Evolutionary conservation across 2,888 invertebrate genomes (phyloP), one percentile per base, ranked within the genome.

Genomic region (Andricus curvator): DNA sequence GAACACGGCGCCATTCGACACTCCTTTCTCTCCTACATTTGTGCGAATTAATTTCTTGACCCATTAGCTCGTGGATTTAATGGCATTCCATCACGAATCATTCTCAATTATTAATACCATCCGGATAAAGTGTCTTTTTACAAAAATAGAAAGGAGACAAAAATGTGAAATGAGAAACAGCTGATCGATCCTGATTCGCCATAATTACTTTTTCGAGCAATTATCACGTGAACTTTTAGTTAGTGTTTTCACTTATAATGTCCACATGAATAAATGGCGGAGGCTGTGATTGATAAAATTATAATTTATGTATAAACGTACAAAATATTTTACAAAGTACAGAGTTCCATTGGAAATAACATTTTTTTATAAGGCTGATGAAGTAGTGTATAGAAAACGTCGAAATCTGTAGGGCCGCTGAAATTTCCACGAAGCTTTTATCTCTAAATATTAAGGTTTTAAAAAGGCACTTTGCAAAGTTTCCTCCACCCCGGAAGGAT

Each of bases 11-110:
- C 25, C 33, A 56, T 56, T 74, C 74, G 70, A 51, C n/a, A 70
- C 70, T 70, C 70, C 70, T 70, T 74, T 56, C 74, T 70, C 70
- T 74, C 33, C 29, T 56, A 33, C n/a, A 56, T 56, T 70, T 13
- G 51, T 74, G 51, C 33, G 33, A 74, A 56, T 74, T 74, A 74
- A 74, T 74, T 74, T 74, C 56, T 74, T 33, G 33, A 33, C 74
- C 74, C 29, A 74, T 56, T 74, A 29, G 68, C 37, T 22, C 22
- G n/a, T 68, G n/a, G n/a, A 41, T 20, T 67, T 67, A 37, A 67
- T 15, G n/a, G n/a, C 20, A 67, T n/a, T 22, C 9, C 17, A 5
- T 4, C 41, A n/a, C n/a, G 15, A 41, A 15, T 25, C 41, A 22
- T 17, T 44, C 44, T 22, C 11, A 44, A 51, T 51, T 51, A 51